A percentile compares a stretch with the other conserved stretches of the same genome.
Evolutionary conservation across 2,113 vertebrate genomes (phyloP).

Genomic region (Brachyhypopomus occidentalis): DNA sequence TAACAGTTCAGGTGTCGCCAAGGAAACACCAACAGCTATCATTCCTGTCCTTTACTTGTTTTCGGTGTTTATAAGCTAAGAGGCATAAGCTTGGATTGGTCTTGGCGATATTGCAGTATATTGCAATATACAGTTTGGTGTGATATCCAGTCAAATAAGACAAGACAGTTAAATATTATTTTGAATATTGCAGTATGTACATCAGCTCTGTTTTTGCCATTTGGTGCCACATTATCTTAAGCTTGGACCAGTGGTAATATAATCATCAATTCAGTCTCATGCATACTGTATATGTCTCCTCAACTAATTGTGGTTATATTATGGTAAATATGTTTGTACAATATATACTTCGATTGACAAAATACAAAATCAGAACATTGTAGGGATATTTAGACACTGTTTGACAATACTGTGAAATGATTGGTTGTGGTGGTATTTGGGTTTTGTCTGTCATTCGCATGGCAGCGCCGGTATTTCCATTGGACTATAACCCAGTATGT

Average conservation of each 20-base stretch:
- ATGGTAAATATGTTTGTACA: background rate
- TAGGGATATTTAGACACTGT: background rate
- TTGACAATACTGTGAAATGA: background rate
- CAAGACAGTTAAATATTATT: background rate
- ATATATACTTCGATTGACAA: background rate
- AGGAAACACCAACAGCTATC: background rate
- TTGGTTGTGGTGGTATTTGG: background rate
- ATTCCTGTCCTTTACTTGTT: background rate
- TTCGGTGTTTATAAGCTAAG: too few species aligned
- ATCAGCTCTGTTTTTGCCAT: background rate
- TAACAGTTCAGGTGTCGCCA: conserved; percentile 51
- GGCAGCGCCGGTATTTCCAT: background rate
- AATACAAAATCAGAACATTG: too few species aligned
- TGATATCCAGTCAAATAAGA: too few species aligned
- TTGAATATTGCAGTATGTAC: background rate
- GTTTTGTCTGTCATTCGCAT: background rate
- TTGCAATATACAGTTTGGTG: too few species aligned
- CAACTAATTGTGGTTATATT: background rate
- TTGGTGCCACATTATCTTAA: background rate
- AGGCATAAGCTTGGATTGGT: too few species aligned
- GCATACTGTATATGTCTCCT: background rate
- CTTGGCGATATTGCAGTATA: too few species aligned
- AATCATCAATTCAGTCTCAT: background rate
- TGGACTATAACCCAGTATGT: background rate
- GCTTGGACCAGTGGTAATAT: background rate